Base-by-base conservation (phyloP, 2,113 vertebrate genomes). In the Eulemur rufifrons region DNA sequence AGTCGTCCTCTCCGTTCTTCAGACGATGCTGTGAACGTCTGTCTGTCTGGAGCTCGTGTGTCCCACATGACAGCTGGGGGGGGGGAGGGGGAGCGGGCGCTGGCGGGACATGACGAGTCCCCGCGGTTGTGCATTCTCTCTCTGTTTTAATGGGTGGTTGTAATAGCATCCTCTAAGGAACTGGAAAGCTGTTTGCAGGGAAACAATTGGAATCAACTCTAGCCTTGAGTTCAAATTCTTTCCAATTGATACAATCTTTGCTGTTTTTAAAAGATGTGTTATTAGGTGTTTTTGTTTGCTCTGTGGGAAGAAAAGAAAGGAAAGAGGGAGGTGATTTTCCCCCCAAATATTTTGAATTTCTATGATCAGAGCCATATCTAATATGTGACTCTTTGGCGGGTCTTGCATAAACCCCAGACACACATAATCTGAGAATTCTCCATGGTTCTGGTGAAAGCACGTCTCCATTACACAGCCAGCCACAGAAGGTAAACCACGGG, bases 11-110 rank as follows among this genome's bases (percentile, higher is more conserved):
- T 66, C 42, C 0, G 15, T 11, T 82, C 80, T 91, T 27, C 7
- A 52, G 42, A 54, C 39, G 61, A n/a, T 0, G 45, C 91, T 34
- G 8, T 5, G 47, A 7, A 45, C 17, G 37, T 0, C 6, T 12
- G 34, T 52, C 47, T 29, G 34, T 45, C 42, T 37, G 37, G 50
- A 96, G 92, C 71, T 54, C 37, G 32, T 29, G 64, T 14, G 29
- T 61, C 64, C 59, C 42, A 66, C 59, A 52, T 5, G 29, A 54
- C 82, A 34, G 88, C 9, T 52, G 42, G 27, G 37, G 73, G 1
- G 34, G 1, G 61, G 2, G 32, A 0, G 3, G 42, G 32, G 37
- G 73, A 1, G 34, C 3, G 61, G 2, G 32, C 6, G 1, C 52
- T 32, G 10, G 7, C 59, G 2, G 14, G 37, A 39, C 5, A 2